Percentiles rank a stretch among this genome's conserved stretches.
Evolutionary conservation across 2,113 vertebrate species (phyloP).

Genomic region (Zingel zingel): DNA sequence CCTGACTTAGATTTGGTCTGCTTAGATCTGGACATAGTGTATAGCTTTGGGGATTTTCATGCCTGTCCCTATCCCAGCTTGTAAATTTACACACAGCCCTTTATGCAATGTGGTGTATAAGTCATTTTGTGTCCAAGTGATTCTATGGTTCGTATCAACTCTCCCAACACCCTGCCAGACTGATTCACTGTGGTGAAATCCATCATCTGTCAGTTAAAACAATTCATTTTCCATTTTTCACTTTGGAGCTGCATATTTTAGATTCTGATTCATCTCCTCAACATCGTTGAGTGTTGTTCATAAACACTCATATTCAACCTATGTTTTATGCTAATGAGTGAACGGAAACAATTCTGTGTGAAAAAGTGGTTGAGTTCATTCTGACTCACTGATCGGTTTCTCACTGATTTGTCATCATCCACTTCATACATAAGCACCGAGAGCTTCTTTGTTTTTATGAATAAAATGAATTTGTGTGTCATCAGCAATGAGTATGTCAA

Average conservation of each 20-base stretch:
- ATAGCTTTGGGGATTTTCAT: slow-evolving; percentile 22
- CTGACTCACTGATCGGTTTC: slow-evolving; percentile 1
- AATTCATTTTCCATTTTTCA: slow-evolving; percentile 21
- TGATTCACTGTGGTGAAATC: slow-evolving; percentile 52
- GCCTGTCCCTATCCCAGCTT: slow-evolving; percentile 16
- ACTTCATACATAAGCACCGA: slow-evolving; percentile 4
- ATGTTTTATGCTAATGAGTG: slow-evolving; percentile 5
- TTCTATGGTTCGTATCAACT: slow-evolving; percentile 49
- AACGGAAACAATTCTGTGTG: not conserved
- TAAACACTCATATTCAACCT: slow-evolving; percentile 4
- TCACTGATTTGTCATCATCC: not conserved
- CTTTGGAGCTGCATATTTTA: slow-evolving; percentile 5
- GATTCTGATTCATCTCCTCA: slow-evolving; percentile 21
- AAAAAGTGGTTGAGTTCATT: slow-evolving; percentile 4
- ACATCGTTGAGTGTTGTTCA: slow-evolving; percentile 13
- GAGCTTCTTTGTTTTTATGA: slow-evolving; percentile 15
- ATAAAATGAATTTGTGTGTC: slow-evolving; percentile 13
- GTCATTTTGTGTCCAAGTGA: slow-evolving; percentile 53
- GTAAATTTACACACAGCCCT: slow-evolving; percentile 43
- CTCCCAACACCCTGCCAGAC: slow-evolving; percentile 38
- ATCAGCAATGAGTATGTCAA: not conserved
- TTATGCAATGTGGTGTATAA: slow-evolving; percentile 23
- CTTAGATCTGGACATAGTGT: slow-evolving; percentile 11
- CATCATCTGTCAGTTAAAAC: slow-evolving; percentile 47
- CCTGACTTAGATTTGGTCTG: not conserved